These are phyloP conservation scores for Urocolius indicus DNA, from an alignment of 2,113 vertebrate genomes.

Conservation along the genomic window DNA sequence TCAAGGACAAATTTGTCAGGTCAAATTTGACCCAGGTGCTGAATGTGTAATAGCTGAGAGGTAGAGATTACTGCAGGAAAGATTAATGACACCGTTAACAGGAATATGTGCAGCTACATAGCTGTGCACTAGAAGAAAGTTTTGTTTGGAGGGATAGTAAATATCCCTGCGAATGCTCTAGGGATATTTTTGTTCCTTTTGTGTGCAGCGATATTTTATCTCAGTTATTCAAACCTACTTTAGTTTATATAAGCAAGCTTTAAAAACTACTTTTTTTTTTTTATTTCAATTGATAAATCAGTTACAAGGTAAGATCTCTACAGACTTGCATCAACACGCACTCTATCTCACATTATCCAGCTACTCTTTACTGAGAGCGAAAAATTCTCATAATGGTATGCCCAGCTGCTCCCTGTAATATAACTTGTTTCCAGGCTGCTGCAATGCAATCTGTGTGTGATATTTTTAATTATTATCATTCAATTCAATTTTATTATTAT, in stretches of 20 bases:
- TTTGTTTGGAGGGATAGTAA: neutral
- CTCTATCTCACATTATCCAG: neutral
- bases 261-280: neutral
- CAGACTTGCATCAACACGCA: neutral
- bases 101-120: neutral
- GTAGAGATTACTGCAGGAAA: slow-evolving; percentile 32
- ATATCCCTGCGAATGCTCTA: neutral
- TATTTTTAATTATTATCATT: neutral
- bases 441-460: neutral
- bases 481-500: no score
- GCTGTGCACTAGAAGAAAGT: neutral
- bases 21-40: slow-evolving; percentile 55
- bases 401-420: neutral
- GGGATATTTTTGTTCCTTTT: neutral
- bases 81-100: slow-evolving; percentile 42
- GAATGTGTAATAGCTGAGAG: slow-evolving; percentile 33
- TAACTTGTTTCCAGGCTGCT: neutral
- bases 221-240: neutral
- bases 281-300: neutral
- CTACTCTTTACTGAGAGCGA: neutral
- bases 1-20: slow-evolving; percentile 55
- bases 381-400: neutral
- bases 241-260: neutral
- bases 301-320: neutral
- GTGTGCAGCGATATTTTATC: neutral